Evolutionary conservation across 2,113 vertebrate species (phyloP), one percentile per base, ranked within the genome.

Genomic region (Balaeniceps rex): DNA sequence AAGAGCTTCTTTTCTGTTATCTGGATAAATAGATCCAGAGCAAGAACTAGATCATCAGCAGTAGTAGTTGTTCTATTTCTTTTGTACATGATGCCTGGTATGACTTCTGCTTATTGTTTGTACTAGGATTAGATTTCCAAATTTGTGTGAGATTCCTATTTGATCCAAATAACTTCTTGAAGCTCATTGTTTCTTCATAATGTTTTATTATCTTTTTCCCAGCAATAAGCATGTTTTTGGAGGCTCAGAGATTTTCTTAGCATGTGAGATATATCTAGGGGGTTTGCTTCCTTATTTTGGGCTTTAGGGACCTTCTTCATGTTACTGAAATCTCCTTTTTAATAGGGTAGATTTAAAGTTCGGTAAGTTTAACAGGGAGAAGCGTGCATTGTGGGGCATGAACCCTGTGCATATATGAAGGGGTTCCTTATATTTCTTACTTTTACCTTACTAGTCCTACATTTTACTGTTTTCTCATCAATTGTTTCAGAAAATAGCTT

Each of bases 91-190:
- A 38, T 83, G 55, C 71, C 28, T 86, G 17, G 19, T 83, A 22
- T 81, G 83, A 88, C 51, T 93, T 90, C 42, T 92, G 33, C 55
- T 92, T 83, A 55, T 78, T 86, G 33, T 77, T 81, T 92, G 14
- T 49, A 31, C 44, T 77, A 78, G 60, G 17, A 58, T 86, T 74
- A 78, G 64, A 68, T 88, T 93, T 72, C 54, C 57, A 77, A 40
- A 74, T 75, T 65, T 83, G 29, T 66, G 19, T 52, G 84, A 52
- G 49, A 51, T 25, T 83, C 14, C 34, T 55, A 3, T 79, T 93
- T 55, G 34, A 65, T 49, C 91, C 36, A 55, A 42, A 44, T 79
- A 61, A 46, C 49, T 74, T 78, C 61, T 47, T 47, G 81, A 83
- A 91, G 51, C 55, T 65, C 26, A 54, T 61, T 81, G 51, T 75